These are phyloP conservation scores for Pachydiplax longipennis DNA, from an alignment of 2,888 invertebrate species.

Conservation along the genomic window DNA sequence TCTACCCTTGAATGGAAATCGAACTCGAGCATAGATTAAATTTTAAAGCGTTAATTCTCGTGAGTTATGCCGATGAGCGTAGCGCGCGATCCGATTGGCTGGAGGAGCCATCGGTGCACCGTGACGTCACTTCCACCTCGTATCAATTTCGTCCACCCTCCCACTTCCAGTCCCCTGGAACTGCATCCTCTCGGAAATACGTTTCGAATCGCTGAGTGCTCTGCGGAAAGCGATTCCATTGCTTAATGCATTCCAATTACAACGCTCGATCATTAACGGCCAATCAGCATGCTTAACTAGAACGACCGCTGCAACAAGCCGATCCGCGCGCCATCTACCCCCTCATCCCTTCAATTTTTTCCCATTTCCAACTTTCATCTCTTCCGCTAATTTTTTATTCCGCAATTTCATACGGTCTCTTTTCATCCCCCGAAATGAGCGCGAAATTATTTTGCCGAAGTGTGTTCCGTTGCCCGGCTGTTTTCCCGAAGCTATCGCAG, in stretches of 20 bases:
- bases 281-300: conserved; percentile 44
- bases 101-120: conserved; percentile 16
- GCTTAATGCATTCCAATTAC: conserved; percentile 44
- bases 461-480: background rate
- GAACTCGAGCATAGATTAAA: conserved; percentile 16
- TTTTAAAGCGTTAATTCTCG: conserved; percentile 34
- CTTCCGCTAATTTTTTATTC: background rate
- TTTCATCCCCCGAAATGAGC: background rate
- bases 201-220: conserved; percentile 41
- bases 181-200: conserved; percentile 44
- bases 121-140: conserved; percentile 40
- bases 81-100: background rate
- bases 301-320: conserved; percentile 40
- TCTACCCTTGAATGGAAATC: conserved; percentile 7
- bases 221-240: conserved; percentile 41
- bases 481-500: too few species aligned
- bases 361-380: background rate
- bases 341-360: background rate
- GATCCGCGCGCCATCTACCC: background rate
- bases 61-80: conserved; percentile 17
- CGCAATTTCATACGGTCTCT: background rate
- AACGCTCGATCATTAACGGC: conserved; percentile 42
- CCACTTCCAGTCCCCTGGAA: background rate
- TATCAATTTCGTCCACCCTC: conserved; percentile 7
- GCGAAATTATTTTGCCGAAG: background rate